Conservation (phyloP, 2,113 vertebrate genomes). For the Petaurus breviceps region DNA sequence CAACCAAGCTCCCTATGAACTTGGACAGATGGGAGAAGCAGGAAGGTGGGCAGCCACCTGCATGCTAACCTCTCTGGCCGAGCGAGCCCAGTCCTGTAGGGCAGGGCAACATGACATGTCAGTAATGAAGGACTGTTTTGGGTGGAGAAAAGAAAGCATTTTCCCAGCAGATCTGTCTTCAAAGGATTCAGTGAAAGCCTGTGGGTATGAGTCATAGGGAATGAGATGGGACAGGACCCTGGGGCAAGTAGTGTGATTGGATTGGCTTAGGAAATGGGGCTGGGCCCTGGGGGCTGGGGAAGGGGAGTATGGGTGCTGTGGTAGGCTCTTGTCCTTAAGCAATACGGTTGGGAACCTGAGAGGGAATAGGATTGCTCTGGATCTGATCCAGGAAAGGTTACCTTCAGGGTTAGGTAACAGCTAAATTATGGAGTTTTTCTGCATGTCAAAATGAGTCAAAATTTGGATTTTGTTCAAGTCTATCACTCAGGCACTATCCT, state of each 20-base stretch:
- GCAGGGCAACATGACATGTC: background rate
- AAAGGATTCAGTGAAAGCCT: constrained; percentile 46
- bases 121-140: constrained; percentile 1
- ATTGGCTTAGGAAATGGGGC: background rate
- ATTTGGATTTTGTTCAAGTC: background rate
- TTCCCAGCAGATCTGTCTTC: constrained; percentile 1
- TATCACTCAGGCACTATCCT: background rate
- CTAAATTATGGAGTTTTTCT: background rate
- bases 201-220: constrained; percentile 67
- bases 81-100: background rate
- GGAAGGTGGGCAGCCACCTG: background rate
- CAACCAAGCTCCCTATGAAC: background rate
- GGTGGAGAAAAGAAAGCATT: background rate
- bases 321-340: background rate
- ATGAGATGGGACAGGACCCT: constrained; percentile 77
- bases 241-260: constrained; percentile 21
- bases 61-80: background rate
- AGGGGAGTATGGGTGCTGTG: background rate
- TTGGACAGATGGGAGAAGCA: background rate
- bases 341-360: background rate
- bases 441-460: background rate
- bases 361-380: background rate
- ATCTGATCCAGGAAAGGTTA: background rate
- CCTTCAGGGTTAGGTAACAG: background rate
- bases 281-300: background rate